Evolutionary conservation across 2,888 invertebrate genomes (phyloP).

Genomic region (Calliphora vomitoria): DNA sequence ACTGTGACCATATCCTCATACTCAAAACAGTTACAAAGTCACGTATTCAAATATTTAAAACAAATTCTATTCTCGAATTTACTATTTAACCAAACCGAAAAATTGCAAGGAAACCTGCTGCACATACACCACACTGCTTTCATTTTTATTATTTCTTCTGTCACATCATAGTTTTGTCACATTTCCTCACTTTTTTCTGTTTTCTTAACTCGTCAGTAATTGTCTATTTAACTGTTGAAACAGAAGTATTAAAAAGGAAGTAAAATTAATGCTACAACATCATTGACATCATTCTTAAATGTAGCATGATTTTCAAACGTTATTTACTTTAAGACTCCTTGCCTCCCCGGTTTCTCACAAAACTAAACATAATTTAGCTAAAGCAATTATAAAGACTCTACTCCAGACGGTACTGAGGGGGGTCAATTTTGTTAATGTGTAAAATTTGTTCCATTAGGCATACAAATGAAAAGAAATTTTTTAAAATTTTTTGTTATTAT

Average conservation of each 20-base stretch:
- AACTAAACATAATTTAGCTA: background rate
- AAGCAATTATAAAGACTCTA: background rate
- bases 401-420: slow-evolving; percentile 10
- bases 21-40: no score
- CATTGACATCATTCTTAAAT: slow-evolving; percentile 55
- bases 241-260: background rate
- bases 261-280: slow-evolving; percentile 41
- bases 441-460: slow-evolving; percentile 1
- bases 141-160: background rate
- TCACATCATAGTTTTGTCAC: background rate
- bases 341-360: no score
- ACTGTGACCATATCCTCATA: no score
- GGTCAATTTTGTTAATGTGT: background rate
- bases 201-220: background rate
- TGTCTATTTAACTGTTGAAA: slow-evolving; percentile 28
- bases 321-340: background rate
- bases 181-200: background rate
- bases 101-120: no score
- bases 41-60: no score
- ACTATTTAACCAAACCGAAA: no score
- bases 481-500: background rate
- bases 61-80: no score
- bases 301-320: slow-evolving; percentile 10
- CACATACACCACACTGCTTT: no score
- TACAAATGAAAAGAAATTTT: background rate